Evolutionary conservation across 2,888 invertebrate genomes (phyloP), one percentile per base, ranked within the genome.

Genomic region (Branchipolynoe longqiensis): DNA sequence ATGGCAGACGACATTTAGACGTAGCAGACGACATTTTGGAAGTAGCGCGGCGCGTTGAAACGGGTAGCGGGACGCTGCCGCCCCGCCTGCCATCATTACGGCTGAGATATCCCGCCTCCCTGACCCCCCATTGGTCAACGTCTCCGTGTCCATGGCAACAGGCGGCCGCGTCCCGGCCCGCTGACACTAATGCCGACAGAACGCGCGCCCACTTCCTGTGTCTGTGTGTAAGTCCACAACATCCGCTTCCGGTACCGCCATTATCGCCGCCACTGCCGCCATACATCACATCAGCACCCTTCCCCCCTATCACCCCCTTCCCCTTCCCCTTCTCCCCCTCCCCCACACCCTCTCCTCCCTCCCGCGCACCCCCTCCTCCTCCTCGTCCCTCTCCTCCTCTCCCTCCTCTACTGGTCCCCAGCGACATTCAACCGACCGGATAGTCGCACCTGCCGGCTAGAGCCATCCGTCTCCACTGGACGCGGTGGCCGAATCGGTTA

Each of bases 151-250:
- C 74, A 74, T 74, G n/a, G 74, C 41, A 74, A 74, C 74, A 41
- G 48, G 40, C 40, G 22, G 25, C 40, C 74, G 25, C n/a, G 8
- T 25, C 40, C 8, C 74, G 74, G 6, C 1, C 74, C 48, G 74
- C 74, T 74, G 74, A 74, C 74, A 74, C 74, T 74, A 74, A 74
- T 48, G 74, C 74, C 74, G 74, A 74, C 74, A 74, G 74, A 74
- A 28, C 74, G 74, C 38, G 22, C 74, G 41, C 38, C 40, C 74
- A 74, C 74, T 74, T 74, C 74, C 74, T 36, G 74, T 36, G 40
- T 74, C 48, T 74, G 74, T 74, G 74, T 74, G 74, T 74, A 41
- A 48, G 41, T 74, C 74, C n/a, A 38, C 48, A 25, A 69, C 40
- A n/a, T 74, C 74, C 74, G 48, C 74, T 74, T 74, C 74, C 74